These are phyloP conservation scores for Diachrysia chrysitis DNA, from an alignment of 2,888 invertebrate species.

Conservation along the genomic window DNA sequence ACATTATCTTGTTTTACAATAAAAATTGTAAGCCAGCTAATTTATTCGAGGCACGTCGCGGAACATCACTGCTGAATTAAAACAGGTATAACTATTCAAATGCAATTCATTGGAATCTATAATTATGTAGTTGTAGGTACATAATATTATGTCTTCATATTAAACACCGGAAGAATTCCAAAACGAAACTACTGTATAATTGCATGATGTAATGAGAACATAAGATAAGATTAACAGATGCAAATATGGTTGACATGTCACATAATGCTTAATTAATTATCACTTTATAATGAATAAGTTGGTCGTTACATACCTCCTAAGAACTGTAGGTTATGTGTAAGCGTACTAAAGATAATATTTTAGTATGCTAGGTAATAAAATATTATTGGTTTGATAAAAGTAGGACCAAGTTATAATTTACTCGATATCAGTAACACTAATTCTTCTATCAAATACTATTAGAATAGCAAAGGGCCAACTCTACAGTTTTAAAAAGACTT, in stretches of 20 bases:
- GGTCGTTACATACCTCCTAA: neutral
- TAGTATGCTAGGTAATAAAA: neutral
- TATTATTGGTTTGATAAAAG: no score
- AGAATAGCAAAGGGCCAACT: neutral
- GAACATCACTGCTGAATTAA: constrained; percentile 16
- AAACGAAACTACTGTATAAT: constrained; percentile 18
- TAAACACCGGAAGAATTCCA: constrained; percentile 43
- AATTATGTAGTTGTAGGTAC: constrained; percentile 10
- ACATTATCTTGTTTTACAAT: constrained; percentile 7
- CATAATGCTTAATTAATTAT: constrained; percentile 8
- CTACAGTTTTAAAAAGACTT: neutral
- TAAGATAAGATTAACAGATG: constrained; percentile 39
- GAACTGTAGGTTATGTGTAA: neutral
- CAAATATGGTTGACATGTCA: constrained; percentile 16
- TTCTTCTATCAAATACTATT: neutral
- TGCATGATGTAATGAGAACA: constrained; percentile 26
- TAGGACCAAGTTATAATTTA: no score
- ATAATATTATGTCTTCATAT: constrained; percentile 12
- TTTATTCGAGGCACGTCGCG: constrained; percentile 30
- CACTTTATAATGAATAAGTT: neutral
- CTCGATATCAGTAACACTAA: no score
- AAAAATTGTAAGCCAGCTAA: constrained; percentile 15
- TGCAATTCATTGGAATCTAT: constrained; percentile 42
- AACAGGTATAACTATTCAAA: constrained; percentile 52
- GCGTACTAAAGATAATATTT: no score